Evolutionary conservation across 2,888 invertebrate species (phyloP).

Genomic region (Arrhopalites spinosus): DNA sequence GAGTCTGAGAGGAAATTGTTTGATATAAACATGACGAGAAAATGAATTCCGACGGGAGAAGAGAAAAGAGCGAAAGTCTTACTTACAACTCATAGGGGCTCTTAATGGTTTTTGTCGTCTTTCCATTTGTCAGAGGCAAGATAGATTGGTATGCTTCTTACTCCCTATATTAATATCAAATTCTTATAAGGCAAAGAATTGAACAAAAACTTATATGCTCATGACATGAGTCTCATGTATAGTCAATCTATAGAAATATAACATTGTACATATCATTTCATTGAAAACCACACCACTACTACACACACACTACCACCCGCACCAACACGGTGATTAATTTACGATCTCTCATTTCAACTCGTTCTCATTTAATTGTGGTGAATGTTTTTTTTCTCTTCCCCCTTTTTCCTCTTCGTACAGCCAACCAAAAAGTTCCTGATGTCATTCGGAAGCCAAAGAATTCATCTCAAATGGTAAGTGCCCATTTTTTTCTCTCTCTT

Average conservation of each 20-base stretch:
- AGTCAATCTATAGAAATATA: not conserved
- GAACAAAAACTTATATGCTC: too few species aligned
- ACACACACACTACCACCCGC: constrained; percentile 26
- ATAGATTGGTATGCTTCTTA: constrained; percentile 42
- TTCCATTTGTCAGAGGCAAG: constrained; percentile 44
- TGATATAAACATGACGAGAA: constrained; percentile 32
- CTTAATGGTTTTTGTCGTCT: constrained; percentile 45
- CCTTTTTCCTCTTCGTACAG: constrained; percentile 62
- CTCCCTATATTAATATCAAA: not conserved
- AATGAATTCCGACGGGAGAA: constrained; percentile 35
- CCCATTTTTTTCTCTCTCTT: not conserved
- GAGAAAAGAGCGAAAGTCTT: constrained; percentile 38
- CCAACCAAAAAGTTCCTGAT: constrained; percentile 77
- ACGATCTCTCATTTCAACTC: constrained; percentile 36
- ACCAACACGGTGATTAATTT: constrained; percentile 36
- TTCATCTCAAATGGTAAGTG: constrained; percentile 89
- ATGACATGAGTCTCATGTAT: too few species aligned
- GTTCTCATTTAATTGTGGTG: constrained; percentile 37
- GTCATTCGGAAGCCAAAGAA: constrained; percentile 84
- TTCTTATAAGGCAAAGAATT: not conserved
- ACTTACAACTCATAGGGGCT: constrained; percentile 6
- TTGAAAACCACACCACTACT: constrained; percentile 23
- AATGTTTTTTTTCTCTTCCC: constrained; percentile 50
- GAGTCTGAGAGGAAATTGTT: constrained; percentile 3
- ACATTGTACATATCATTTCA: constrained; percentile 3